phyloP scores from a whole-genome alignment of 2,113 vertebrate species.

The Leptobrachium leishanense region DNA sequence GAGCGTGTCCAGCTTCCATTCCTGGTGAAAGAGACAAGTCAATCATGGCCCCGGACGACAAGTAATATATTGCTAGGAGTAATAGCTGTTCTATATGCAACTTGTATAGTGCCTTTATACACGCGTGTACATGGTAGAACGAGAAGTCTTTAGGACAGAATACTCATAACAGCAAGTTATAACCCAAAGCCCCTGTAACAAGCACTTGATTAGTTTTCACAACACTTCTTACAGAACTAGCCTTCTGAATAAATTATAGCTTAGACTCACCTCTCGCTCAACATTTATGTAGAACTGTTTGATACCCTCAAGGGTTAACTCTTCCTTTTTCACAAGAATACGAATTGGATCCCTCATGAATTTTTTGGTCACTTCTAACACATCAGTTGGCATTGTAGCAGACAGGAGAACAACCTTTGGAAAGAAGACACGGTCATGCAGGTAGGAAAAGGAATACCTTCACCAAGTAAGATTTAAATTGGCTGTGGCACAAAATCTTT shows the following conservation, averaged over 20 bases:
- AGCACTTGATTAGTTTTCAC: no score
- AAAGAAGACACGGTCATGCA: neutral
- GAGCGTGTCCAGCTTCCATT: conserved; percentile 97
- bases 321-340: conserved; percentile 97
- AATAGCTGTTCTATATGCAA: no score
- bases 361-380: conserved; percentile 98
- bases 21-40: conserved; percentile 62
- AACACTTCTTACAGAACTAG: no score
- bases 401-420: conserved; percentile 92
- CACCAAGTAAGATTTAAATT: no score
- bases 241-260: no score
- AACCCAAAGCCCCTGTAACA: no score
- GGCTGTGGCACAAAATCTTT: conserved; percentile 25
- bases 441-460: no score
- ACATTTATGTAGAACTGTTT: conserved; percentile 99
- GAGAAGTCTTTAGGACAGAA: no score
- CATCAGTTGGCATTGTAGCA: conserved; percentile 96
- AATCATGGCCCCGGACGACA: neutral
- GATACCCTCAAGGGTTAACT: conserved; percentile 97
- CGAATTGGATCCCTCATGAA: conserved; percentile 97
- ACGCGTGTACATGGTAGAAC: no score
- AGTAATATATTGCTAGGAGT: no score
- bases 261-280: conserved; percentile 85
- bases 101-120: no score
- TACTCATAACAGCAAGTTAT: neutral